Evolutionary conservation across 2,797 vertebrate species (phyloP).

Genomic region (Vespertilio murinus): DNA sequence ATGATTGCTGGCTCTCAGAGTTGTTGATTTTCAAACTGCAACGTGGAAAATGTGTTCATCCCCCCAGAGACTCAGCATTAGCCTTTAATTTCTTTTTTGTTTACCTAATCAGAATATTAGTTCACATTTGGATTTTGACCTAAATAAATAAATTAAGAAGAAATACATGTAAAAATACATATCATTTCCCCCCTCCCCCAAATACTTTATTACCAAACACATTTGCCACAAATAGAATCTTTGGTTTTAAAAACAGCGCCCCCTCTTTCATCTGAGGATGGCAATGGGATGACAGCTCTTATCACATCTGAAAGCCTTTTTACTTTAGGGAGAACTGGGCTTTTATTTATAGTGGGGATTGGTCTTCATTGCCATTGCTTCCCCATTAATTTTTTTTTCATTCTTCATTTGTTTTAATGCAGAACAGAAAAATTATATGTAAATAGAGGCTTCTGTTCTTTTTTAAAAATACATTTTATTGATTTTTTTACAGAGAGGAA

Average conservation of each 20-base stretch:
- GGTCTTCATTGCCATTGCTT: not conserved
- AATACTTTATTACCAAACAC: not conserved
- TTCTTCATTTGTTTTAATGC: slow-evolving; percentile 33
- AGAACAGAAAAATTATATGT: no score
- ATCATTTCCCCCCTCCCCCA: not conserved
- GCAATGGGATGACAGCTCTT: not conserved
- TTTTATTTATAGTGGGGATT: not conserved
- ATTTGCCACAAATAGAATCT: not conserved
- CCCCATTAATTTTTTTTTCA: not conserved
- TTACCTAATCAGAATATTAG: not conserved
- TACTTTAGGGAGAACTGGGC: not conserved
- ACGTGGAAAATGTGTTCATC: slow-evolving; percentile 7
- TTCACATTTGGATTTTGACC: not conserved
- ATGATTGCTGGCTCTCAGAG: slow-evolving; percentile 10
- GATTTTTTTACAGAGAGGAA: no score
- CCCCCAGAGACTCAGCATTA: not conserved
- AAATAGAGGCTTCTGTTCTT: no score
- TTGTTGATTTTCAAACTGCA: slow-evolving; percentile 46
- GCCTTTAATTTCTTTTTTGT: not conserved
- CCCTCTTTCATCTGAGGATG: not conserved
- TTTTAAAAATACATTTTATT: no score
- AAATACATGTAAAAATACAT: slow-evolving; percentile 13
- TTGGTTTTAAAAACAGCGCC: slow-evolving; percentile 39
- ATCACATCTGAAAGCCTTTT: not conserved
- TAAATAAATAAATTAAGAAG: slow-evolving; percentile 19